Evolutionary conservation across 2,888 invertebrate species (phyloP).

Genomic region (Agonopterix arenella): DNA sequence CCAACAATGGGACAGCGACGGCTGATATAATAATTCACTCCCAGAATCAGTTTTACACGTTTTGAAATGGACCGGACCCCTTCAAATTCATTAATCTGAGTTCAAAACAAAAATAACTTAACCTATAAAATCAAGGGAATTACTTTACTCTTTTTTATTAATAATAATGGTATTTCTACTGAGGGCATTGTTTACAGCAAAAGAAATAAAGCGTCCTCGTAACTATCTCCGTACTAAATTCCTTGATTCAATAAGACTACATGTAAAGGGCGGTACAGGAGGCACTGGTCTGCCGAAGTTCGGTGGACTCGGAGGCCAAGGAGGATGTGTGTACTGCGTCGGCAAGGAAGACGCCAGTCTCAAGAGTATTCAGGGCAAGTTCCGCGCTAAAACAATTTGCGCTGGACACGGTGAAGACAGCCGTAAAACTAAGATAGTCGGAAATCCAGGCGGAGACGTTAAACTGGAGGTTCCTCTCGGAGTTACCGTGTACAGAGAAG

Average conservation of each 20-base stretch:
- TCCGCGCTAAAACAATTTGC: constrained; percentile 75
- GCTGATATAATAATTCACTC: too few species aligned
- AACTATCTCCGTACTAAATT: constrained; percentile 78
- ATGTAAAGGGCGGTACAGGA: constrained; percentile 90
- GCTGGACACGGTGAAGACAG: constrained; percentile 88
- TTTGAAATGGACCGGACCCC: too few species aligned
- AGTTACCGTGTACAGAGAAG: constrained; percentile 82
- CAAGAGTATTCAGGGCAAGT: constrained; percentile 61
- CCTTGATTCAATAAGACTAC: constrained; percentile 87
- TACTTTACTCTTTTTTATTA: background rate
- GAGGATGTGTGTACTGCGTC: constrained; percentile 88
- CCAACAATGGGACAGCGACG: too few species aligned
- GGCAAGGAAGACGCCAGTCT: constrained; percentile 80
- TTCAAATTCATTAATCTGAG: too few species aligned
- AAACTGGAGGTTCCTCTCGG: constrained; percentile 89
- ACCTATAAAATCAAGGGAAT: background rate
- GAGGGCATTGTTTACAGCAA: constrained; percentile 54
- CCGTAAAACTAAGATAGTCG: constrained; percentile 83
- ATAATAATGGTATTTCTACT: constrained; percentile 67
- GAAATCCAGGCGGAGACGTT: constrained; percentile 83
- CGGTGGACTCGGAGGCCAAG: constrained; percentile 94
- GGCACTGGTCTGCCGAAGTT: constrained; percentile 83
- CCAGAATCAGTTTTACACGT: too few species aligned
- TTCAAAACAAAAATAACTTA: background rate
- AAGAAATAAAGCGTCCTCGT: constrained; percentile 66